These are phyloP conservation scores for Lasiommata megera DNA, from an alignment of 2,888 invertebrate genomes.

Conservation along the genomic window DNA sequence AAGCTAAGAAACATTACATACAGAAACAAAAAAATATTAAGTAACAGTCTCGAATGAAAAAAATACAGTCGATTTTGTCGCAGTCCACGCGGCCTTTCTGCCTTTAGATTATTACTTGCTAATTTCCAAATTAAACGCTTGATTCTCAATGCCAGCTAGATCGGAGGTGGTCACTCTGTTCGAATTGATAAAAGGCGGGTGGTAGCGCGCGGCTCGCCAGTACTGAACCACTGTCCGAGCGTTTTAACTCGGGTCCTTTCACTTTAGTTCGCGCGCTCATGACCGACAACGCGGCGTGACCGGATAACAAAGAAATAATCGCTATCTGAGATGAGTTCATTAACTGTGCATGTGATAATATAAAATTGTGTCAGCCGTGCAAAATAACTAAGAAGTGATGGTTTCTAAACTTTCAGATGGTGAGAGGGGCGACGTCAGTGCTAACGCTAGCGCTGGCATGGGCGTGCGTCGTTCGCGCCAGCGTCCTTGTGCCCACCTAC, in stretches of 20 bases:
- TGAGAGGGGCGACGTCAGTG: conserved; percentile 78
- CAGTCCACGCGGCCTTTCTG: conserved; percentile 73
- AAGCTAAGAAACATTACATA: conserved; percentile 19
- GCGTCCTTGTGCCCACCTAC: conserved; percentile 78
- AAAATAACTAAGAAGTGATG: conserved; percentile 56
- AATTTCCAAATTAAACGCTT: conserved; percentile 79
- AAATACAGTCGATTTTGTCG: conserved; percentile 59
- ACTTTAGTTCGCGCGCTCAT: conserved; percentile 75
- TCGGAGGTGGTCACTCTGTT: conserved; percentile 66
- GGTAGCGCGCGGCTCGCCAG: conserved; percentile 69
- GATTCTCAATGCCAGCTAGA: conserved; percentile 76
- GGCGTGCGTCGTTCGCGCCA: conserved; percentile 60
- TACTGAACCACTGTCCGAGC: conserved; percentile 62
- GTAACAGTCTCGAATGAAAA: conserved; percentile 40
- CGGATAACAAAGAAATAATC: conserved; percentile 56
- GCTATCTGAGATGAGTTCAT: conserved; percentile 72
- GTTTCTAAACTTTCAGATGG: conserved; percentile 78
- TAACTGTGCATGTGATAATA: conserved; percentile 28
- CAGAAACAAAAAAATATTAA: conserved; percentile 38
- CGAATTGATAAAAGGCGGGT: conserved; percentile 76
- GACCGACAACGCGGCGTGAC: conserved; percentile 54
- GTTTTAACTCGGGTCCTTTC: conserved; percentile 77
- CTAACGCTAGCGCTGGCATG: conserved; percentile 73
- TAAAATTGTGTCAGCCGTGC: conserved; percentile 21
- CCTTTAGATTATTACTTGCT: conserved; percentile 66